Percentiles rank a stretch among this genome's conserved stretches.
Conservation (phyloP, 1,140 invertebrate species). For the Harpegnathos saltator region DNA sequence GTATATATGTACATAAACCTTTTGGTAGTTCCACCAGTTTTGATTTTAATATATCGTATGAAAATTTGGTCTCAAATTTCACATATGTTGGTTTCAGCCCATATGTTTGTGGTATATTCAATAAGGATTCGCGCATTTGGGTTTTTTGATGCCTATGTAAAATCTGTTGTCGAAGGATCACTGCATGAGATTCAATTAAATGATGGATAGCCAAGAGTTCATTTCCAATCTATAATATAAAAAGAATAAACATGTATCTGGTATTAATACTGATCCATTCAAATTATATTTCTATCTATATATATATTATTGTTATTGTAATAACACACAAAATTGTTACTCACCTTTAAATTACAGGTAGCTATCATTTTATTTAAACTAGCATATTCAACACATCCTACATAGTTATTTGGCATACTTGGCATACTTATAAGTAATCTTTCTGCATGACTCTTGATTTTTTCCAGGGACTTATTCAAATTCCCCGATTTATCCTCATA, state of each 20-base stretch:
- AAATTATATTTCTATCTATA: background rate
- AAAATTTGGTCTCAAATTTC: conserved; percentile 69
- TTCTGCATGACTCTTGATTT: conserved; percentile 54
- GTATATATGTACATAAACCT: conserved; percentile 69
- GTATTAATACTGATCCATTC: background rate
- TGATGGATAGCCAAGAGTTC: conserved; percentile 79
- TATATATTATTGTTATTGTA: background rate
- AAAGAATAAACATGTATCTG: conserved; percentile 19
- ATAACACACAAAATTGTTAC: conserved; percentile 50
- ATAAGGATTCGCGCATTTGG: conserved; percentile 65
- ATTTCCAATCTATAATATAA: conserved; percentile 62
- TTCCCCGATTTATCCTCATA: background rate
- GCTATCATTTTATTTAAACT: conserved; percentile 80
- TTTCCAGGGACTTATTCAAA: conserved; percentile 27
- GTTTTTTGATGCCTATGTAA: conserved; percentile 77
- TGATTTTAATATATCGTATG: conserved; percentile 74
- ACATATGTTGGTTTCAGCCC: conserved; percentile 75
- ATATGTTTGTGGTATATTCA: conserved; percentile 57
- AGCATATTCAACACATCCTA: conserved; percentile 74
- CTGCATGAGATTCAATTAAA: conserved; percentile 80
- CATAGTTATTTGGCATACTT: conserved; percentile 46
- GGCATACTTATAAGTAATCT: conserved; percentile 47
- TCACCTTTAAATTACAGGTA: conserved; percentile 76
- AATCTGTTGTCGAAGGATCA: conserved; percentile 79
- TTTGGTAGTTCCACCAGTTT: conserved; percentile 78